A percentile compares a stretch with the other conserved stretches of the same genome.
Conservation (phyloP, 1,140 invertebrate genomes). For the Drosophila nasuta region DNA sequence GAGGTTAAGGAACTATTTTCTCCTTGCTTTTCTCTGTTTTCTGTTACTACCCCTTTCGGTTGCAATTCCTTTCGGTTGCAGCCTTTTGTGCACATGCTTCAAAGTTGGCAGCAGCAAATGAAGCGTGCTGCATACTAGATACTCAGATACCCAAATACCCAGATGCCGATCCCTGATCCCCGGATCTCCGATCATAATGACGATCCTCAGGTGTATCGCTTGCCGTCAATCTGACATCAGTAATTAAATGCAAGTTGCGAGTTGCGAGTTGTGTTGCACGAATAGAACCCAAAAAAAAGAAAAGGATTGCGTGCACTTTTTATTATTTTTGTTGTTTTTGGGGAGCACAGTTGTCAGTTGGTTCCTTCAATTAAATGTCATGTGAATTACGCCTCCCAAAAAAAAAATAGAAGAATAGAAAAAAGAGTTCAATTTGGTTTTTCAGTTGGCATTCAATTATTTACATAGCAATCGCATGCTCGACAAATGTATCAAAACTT, state of each 20-base stretch:
- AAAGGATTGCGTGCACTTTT: constrained; percentile 40
- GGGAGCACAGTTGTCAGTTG: constrained; percentile 35
- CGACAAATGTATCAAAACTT: constrained; percentile 4
- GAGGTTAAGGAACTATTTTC: constrained; percentile 60
- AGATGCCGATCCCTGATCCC: constrained; percentile 17
- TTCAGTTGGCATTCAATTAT: constrained; percentile 51
- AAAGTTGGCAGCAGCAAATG: constrained; percentile 59
- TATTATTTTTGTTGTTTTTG: neutral
- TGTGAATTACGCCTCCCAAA: constrained; percentile 37
- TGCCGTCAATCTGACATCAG: constrained; percentile 32
- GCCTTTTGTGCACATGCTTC: constrained; percentile 19
- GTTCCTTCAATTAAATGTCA: constrained; percentile 57
- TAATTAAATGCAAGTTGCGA: constrained; percentile 66
- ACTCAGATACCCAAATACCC: neutral
- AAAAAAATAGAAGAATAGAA: no score
- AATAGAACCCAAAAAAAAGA: neutral
- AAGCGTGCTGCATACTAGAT: constrained; percentile 45
- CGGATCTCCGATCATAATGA: constrained; percentile 48
- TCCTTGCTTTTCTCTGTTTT: no score
- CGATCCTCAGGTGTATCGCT: constrained; percentile 20
- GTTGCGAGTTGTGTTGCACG: constrained; percentile 2
- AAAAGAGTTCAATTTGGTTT: constrained; percentile 34
- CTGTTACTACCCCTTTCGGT: neutral
- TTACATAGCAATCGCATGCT: constrained; percentile 27
- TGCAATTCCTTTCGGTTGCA: neutral